Evolutionary conservation across 1,140 invertebrate genomes (phyloP).

Genomic region (Saccostrea glomerata): DNA sequence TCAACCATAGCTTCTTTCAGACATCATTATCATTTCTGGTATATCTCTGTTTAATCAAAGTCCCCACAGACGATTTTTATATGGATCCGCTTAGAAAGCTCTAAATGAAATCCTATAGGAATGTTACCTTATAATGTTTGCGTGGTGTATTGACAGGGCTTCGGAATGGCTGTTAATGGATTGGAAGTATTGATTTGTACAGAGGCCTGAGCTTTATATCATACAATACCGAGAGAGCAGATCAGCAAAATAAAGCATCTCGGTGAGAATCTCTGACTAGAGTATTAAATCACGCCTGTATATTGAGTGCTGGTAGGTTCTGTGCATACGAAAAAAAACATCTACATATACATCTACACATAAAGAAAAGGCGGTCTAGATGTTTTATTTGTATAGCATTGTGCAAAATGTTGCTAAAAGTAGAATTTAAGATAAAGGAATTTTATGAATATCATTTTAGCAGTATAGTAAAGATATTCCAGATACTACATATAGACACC

Average conservation of each 20-base stretch:
- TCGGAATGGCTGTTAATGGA: not conserved
- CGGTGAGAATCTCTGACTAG: not conserved
- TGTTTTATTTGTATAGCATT: too few relatives aligned
- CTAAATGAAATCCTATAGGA: conserved; percentile 5
- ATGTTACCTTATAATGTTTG: not conserved
- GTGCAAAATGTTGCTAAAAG: too few relatives aligned
- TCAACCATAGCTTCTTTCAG: not conserved
- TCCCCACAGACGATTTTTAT: not conserved
- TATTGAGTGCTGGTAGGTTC: not conserved
- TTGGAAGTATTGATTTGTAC: conserved; percentile 5
- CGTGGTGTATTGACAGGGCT: not conserved
- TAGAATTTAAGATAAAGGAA: too few relatives aligned
- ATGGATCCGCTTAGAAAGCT: not conserved
- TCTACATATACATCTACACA: too few relatives aligned
- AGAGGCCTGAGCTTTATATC: not conserved
- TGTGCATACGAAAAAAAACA: too few relatives aligned
- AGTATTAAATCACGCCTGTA: not conserved
- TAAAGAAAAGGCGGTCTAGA: too few relatives aligned
- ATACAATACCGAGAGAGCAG: not conserved
- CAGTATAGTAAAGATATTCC: too few relatives aligned
- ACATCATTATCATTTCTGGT: not conserved
- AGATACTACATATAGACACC: too few relatives aligned
- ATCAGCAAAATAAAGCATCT: not conserved
- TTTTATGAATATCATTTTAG: too few relatives aligned
- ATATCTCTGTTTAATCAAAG: not conserved